These are phyloP conservation scores for Coregonus suidteri DNA, from an alignment of 2,797 vertebrate species.

Conservation along the genomic window DNA sequence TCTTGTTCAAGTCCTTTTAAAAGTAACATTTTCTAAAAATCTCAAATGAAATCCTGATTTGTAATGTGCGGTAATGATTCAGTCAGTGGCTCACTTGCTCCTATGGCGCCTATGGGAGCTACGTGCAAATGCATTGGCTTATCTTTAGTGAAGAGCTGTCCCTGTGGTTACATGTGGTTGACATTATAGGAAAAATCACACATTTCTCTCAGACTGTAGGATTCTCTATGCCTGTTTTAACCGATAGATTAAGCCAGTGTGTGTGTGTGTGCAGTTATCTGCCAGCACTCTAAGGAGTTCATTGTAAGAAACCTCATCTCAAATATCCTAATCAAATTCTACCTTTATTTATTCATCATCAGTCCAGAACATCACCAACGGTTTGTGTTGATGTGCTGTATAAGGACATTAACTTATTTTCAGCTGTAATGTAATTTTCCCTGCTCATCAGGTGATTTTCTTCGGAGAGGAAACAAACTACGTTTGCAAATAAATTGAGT, in stretches of 20 bases:
- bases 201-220: background rate
- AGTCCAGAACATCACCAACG: too few relatives aligned
- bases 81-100: background rate
- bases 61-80: background rate
- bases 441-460: conserved; percentile 48
- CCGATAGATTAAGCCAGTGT: background rate
- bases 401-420: too few relatives aligned
- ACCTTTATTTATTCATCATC: too few relatives aligned
- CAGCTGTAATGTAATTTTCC: conserved; percentile 18
- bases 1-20: too few relatives aligned
- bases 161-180: background rate
- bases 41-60: too few relatives aligned
- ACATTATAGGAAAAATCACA: background rate
- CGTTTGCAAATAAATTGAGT: conserved; percentile 52
- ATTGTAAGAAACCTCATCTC: too few relatives aligned
- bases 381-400: too few relatives aligned
- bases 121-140: background rate
- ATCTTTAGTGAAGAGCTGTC: background rate
- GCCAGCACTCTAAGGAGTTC: too few relatives aligned
- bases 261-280: too few relatives aligned
- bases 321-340: too few relatives aligned
- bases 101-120: background rate
- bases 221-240: background rate
- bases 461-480: conserved; percentile 31
- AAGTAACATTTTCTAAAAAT: too few relatives aligned